These are phyloP conservation scores for Siniperca obscura DNA, from an alignment of 2,797 vertebrate species.

Conservation along the genomic window DNA sequence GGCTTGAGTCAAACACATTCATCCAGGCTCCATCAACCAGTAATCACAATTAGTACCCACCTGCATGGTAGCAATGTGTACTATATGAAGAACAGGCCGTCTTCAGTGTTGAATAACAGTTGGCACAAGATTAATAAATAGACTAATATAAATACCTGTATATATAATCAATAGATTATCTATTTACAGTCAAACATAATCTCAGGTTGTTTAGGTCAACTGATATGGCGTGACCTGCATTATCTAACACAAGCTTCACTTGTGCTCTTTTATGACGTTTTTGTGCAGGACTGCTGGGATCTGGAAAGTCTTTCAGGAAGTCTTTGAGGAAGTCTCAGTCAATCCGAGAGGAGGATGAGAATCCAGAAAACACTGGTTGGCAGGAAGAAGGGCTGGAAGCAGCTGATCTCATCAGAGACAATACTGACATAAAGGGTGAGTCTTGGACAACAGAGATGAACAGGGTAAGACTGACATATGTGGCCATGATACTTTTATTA, in stretches of 20 bases:
- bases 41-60: background rate
- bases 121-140: background rate
- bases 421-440: conserved; percentile 88
- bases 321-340: conserved; percentile 80
- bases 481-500: background rate
- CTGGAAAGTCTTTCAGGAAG: conserved; percentile 81
- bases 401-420: conserved; percentile 81
- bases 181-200: background rate
- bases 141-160: background rate
- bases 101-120: background rate
- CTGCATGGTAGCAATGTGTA: background rate
- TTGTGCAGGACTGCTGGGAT: conserved; percentile 58
- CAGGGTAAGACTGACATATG: background rate
- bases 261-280: background rate
- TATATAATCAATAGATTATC: background rate
- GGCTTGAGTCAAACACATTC: background rate
- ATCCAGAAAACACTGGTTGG: conserved; percentile 61
- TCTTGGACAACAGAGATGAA: background rate
- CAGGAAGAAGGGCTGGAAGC: conserved; percentile 65
- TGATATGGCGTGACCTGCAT: background rate
- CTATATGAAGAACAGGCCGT: background rate
- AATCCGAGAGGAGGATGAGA: conserved; percentile 77
- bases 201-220: background rate
- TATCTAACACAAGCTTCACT: background rate
- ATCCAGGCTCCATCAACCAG: background rate